Base-by-base conservation (phyloP, 2,888 invertebrate genomes). In the Athetis lepigone region DNA sequence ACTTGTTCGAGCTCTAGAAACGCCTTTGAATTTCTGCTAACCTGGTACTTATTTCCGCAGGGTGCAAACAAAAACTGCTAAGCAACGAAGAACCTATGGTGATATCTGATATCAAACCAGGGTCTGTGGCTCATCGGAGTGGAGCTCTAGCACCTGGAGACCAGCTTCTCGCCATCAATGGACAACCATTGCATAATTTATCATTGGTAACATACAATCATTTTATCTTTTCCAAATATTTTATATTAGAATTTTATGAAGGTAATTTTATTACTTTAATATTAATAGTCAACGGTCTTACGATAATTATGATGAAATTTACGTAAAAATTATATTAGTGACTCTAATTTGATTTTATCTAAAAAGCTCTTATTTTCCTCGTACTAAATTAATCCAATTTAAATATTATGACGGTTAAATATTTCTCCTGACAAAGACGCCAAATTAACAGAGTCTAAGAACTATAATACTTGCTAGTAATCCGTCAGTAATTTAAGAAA, bases 101-200 rank as follows among this genome's bases (percentile, higher is more conserved):
- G 47, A 98, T 99, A 84, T 97, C 98, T 0, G 98, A 98, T 83
- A 98, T 99, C 13, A 97, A 98, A 59, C 96, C 97, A 45, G 99
- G 99, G 9, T 98, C 98, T 37, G 97, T 98, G 0, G 98, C 99
- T 0, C 98, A 99, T 92, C 95, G 98, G 45, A 98, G 97, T 23
- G 99, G 99, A 2, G 98, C 98, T 0, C 92, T 99, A 39, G 96
- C 98, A 19, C 96, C 97, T 0, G 98, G 98, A 0, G 99, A 99
- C 86, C 96, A 97, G 64, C 95, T 99, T 0, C 90, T 99, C 13
- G 98, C 98, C 0, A 98, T 99, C 60, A 98, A 99, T 87, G 97
- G 97, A 75, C 97, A 98, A 81, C 97, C 97, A 0, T 92, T 98
- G 70, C 97, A 97, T 77, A 96, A 96, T 75, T 94, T 97, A 71